A percentile compares a stretch with the other conserved stretches of the same genome.
These are phyloP conservation scores for Saccopteryx leptura DNA, from an alignment of 2,113 vertebrate genomes.

Conservation along the genomic window DNA sequence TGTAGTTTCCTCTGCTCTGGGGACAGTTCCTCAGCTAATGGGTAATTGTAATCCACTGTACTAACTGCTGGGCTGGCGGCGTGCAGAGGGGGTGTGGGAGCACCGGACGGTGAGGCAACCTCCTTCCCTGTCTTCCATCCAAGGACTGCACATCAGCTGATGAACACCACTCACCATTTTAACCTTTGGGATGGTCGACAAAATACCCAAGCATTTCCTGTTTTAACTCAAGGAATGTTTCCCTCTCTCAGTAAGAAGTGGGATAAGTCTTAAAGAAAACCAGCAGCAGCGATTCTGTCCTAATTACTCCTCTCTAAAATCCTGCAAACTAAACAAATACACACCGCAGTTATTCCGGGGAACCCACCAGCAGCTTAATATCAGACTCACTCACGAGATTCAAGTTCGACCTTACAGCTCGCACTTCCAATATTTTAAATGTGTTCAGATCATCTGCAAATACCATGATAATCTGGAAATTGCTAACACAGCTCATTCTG, in stretches of 20 bases:
- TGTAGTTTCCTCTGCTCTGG: neutral
- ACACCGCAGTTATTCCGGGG: neutral
- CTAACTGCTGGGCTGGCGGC: neutral
- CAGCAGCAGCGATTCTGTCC: neutral
- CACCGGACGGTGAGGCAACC: accelerated
- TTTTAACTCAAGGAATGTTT: neutral
- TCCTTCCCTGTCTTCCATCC: neutral
- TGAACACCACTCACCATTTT: neutral
- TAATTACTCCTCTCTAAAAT: slow-evolving; percentile 1
- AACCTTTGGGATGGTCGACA: neutral
- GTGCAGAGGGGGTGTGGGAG: neutral
- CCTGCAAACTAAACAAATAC: neutral
- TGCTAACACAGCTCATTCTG: slow-evolving; percentile 65
- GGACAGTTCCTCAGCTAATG: neutral
- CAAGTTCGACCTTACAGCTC: neutral
- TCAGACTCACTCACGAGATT: neutral
- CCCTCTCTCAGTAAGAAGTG: slow-evolving; percentile 1
- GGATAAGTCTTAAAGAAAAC: neutral
- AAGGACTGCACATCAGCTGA: neutral
- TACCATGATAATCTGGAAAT: slow-evolving; percentile 65
- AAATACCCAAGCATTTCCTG: slow-evolving; percentile 1
- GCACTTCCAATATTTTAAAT: slow-evolving; percentile 51
- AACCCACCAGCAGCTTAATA: neutral
- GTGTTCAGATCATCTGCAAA: slow-evolving; percentile 52
- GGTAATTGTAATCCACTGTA: neutral